phyloP scores from a whole-genome alignment of 1,140 invertebrate genomes.

The Cryptotermes secundus region DNA sequence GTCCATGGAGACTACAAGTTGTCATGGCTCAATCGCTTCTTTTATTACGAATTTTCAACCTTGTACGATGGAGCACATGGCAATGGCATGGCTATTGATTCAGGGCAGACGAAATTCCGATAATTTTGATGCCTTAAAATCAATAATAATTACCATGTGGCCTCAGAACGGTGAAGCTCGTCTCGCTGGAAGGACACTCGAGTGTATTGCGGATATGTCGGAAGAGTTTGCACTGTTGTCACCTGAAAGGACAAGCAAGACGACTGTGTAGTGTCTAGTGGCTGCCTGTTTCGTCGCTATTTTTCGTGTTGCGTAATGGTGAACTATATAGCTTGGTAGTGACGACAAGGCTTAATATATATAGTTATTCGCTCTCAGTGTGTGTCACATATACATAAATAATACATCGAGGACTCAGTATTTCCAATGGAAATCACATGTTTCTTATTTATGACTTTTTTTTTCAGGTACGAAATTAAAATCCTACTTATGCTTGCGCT shows the following conservation, averaged over 20 bases:
- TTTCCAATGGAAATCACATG: too few species aligned
- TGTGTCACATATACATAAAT: too few species aligned
- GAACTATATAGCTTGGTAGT: background rate
- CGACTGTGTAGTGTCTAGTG: background rate
- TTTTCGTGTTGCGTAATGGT: background rate
- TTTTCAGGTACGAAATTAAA: too few species aligned
- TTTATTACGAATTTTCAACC: slow-evolving; percentile 27
- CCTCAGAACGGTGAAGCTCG: slow-evolving; percentile 30
- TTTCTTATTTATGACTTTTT: too few species aligned
- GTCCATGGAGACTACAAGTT: slow-evolving; percentile 21
- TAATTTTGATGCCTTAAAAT: slow-evolving; percentile 39
- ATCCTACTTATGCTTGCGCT: too few species aligned
- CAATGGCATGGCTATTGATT: slow-evolving; percentile 39
- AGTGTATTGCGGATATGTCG: background rate
- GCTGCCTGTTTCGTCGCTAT: background rate
- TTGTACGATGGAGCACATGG: slow-evolving; percentile 37
- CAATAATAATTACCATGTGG: slow-evolving; percentile 40
- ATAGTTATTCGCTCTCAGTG: too few species aligned
- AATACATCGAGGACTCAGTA: too few species aligned
- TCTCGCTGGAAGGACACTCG: slow-evolving; percentile 13
- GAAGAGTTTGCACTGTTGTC: background rate
- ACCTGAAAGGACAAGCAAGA: background rate
- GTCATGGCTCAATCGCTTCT: slow-evolving; percentile 27
- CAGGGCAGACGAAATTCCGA: slow-evolving; percentile 39
- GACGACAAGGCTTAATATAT: too few species aligned